phyloP scores from a whole-genome alignment of 2,113 vertebrate genomes.

The Heloderma charlesbogerti region DNA sequence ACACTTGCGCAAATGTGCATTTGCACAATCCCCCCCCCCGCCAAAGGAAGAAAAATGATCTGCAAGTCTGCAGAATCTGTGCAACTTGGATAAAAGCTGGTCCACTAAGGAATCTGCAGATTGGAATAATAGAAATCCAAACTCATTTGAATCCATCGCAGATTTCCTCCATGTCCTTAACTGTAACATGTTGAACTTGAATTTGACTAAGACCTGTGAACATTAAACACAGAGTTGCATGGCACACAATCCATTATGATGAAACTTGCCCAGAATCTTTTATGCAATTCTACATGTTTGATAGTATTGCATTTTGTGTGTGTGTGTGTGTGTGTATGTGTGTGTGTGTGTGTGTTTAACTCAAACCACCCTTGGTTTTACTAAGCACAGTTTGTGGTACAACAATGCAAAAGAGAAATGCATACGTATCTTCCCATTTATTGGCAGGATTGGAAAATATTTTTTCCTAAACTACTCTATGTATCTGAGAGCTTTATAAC shows the following conservation, averaged over 20 bases:
- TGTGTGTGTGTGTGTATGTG: too few relatives aligned
- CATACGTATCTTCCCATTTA: rapidly evolving
- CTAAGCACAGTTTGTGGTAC: not conserved
- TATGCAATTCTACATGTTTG: not conserved
- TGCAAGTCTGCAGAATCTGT: too few relatives aligned
- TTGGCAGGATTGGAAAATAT: not conserved
- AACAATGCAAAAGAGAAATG: not conserved
- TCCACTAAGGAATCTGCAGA: too few relatives aligned
- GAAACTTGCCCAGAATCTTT: not conserved
- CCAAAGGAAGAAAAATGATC: too few relatives aligned
- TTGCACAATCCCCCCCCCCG: too few relatives aligned
- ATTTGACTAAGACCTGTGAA: not conserved
- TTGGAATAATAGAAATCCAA: too few relatives aligned
- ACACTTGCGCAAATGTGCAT: too few relatives aligned
- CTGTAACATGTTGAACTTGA: not conserved
- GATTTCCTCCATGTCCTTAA: too few relatives aligned
- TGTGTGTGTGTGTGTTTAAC: not conserved
- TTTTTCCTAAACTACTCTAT: not conserved
- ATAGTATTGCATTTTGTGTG: not conserved
- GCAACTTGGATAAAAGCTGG: too few relatives aligned
- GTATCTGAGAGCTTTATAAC: conserved; percentile 24
- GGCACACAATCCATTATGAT: not conserved
- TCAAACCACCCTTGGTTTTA: not conserved
- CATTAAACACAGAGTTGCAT: rapidly evolving
- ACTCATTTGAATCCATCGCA: too few relatives aligned